Evolutionary conservation across 2,888 invertebrate genomes (phyloP), one percentile per base, ranked within the genome.

Genomic region (Lymantria monacha): DNA sequence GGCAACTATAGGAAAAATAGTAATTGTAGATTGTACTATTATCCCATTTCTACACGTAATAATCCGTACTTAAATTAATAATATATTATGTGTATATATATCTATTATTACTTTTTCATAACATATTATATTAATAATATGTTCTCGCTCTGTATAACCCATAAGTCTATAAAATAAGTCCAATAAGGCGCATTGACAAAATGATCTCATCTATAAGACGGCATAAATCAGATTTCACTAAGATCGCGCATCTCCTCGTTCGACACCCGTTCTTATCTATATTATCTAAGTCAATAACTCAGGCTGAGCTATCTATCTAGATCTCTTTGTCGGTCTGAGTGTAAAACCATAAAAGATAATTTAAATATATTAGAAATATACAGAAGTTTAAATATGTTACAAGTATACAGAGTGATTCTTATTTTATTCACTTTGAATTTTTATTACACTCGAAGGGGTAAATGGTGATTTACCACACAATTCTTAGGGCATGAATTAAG

Each of bases 241-340:
- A 55, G 45, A 52, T 53, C 51, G 37, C 22, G 10, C 49, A 54
- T 51, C 48, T 49, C 37, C 49, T 37, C 11, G 33, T 49, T 63
- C 56, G 33, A 59, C 66, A 62, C 69, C 55, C 48, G 47, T 49
- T 64, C 54, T 66, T 68, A 68, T 68, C 38, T 38, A 38, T 64
- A 51, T 66, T 68, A 68, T 68, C 38, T 38, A 38, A 30, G n/a
- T 9, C 47, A 44, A 50, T 55, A 60, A 46, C 43, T 58, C 48
- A 55, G 49, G 51, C 51, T 30, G 31, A 43, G 44, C 42, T 54
- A 60, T 52, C 62, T 59, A 59, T 58, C 51, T 54, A 61, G 15
- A 66, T 62, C 68, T 59, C 72, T 79, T 79, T 79, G 81, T 80
- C 79, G 79, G 78, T 66, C 45, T 51, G 68, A 66, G 62, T 48